Conservation (phyloP, 1,140 invertebrate genomes). For the Lucilia cuprina region DNA sequence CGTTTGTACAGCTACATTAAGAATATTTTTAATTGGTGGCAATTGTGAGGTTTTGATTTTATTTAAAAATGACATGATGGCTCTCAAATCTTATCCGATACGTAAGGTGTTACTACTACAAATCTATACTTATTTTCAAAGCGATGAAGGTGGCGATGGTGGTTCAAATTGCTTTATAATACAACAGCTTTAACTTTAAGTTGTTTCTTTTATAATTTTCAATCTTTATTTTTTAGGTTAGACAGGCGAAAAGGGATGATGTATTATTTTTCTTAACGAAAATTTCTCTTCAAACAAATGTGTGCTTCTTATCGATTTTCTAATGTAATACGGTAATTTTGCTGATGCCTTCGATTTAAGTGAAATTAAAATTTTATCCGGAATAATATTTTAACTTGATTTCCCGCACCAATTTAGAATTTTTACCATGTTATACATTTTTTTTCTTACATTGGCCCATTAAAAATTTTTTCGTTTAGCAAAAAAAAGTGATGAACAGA, state of each 20-base stretch:
- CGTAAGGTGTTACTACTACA: background rate
- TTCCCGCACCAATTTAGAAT: background rate
- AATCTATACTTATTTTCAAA: slow-evolving; percentile 9
- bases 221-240: background rate
- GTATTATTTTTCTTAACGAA: background rate
- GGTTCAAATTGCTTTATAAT: background rate
- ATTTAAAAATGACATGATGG: slow-evolving; percentile 60
- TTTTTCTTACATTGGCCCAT: slow-evolving; percentile 24
- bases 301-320: background rate
- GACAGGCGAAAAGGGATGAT: background rate
- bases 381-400: background rate
- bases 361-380: too few species aligned
- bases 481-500: slow-evolving; percentile 1
- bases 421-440: slow-evolving; percentile 23
- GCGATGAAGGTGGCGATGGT: slow-evolving; percentile 37
- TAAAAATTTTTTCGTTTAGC: background rate
- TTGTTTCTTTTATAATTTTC: background rate
- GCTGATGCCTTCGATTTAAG: too few species aligned
- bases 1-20: slow-evolving; percentile 82
- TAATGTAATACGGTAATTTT: too few species aligned
- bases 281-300: background rate
- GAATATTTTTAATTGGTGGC: slow-evolving; percentile 75
- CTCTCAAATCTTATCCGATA: slow-evolving; percentile 6
- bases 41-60: slow-evolving; percentile 63
- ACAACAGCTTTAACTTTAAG: background rate